Percentiles rank a stretch among this genome's conserved stretches.
These are phyloP conservation scores for Tetranychus truncatus DNA, from an alignment of 2,888 invertebrate species.

Conservation along the genomic window DNA sequence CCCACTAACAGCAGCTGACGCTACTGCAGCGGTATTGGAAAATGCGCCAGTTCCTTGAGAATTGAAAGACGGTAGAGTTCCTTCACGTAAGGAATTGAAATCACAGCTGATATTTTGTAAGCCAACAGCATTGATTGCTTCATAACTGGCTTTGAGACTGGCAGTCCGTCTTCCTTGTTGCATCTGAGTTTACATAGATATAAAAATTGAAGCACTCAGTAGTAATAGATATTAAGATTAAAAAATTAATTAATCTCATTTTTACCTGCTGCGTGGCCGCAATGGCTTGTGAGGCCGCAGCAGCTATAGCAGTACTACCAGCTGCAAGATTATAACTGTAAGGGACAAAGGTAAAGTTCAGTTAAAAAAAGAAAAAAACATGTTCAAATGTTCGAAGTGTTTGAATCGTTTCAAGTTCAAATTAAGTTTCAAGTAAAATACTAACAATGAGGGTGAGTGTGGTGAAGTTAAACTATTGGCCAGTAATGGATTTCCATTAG, in stretches of 20 bases:
- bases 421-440: background rate
- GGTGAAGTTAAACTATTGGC: constrained; percentile 5
- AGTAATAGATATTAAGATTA: background rate
- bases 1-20: background rate
- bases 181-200: constrained; percentile 43
- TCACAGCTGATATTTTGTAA: constrained; percentile 15
- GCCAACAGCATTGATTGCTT: constrained; percentile 44
- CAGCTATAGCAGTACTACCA: constrained; percentile 53
- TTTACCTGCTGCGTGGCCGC: constrained; percentile 72
- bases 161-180: constrained; percentile 81
- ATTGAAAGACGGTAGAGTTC: constrained; percentile 8
- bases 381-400: too few relatives aligned
- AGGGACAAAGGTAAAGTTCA: background rate
- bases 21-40: background rate
- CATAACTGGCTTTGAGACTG: constrained; percentile 82
- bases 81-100: constrained; percentile 18
- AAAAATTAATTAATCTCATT: background rate
- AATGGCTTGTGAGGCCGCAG: constrained; percentile 85
- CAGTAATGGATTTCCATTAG: constrained; percentile 7
- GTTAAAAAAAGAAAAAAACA: background rate
- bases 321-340: constrained; percentile 6
- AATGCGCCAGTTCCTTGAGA: constrained; percentile 7
- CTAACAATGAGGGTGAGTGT: constrained; percentile 9
- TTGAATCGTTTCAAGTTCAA: background rate
- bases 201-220: background rate